phyloP scores from a whole-genome alignment of 2,113 vertebrate genomes.

The Planiliza haematocheilus region DNA sequence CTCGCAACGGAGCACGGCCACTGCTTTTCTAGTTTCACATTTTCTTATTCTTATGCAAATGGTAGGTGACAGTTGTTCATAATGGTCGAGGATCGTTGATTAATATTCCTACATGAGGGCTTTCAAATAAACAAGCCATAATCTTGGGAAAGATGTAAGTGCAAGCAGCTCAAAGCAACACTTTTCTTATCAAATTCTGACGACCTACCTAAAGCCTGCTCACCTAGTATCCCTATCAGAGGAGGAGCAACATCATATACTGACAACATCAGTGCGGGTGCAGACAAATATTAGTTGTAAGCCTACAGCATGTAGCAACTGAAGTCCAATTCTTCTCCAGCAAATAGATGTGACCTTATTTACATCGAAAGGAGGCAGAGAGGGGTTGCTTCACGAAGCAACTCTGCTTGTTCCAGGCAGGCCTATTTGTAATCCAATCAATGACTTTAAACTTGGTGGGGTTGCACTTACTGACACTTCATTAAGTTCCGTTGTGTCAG shows the following conservation, averaged over 20 bases:
- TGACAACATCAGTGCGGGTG: conserved; percentile 46
- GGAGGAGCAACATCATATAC: conserved; percentile 28
- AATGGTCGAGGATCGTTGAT: conserved; percentile 10
- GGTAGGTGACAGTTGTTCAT: conserved; percentile 23
- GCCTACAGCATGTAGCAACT: conserved; percentile 57
- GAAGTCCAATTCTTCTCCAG: conserved; percentile 49
- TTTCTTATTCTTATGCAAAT: conserved; percentile 29
- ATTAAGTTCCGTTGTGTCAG: conserved; percentile 47
- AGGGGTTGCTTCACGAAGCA: conserved; percentile 38
- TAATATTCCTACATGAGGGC: conserved; percentile 24
- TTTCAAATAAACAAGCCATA: conserved; percentile 34
- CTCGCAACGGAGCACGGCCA: conserved; percentile 17
- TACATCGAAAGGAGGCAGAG: conserved; percentile 34
- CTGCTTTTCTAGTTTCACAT: conserved; percentile 11
- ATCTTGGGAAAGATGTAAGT: conserved; percentile 47
- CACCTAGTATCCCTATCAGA: conserved; percentile 20
- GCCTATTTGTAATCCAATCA: conserved; percentile 54
- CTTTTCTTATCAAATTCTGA: conserved; percentile 18
- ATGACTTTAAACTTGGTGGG: conserved; percentile 52
- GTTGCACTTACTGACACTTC: conserved; percentile 51
- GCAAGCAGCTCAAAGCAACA: conserved; percentile 49
- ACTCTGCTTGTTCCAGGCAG: conserved; percentile 43
- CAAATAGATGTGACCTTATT: conserved; percentile 57
- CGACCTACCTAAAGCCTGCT: conserved; percentile 27
- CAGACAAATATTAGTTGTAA: conserved; percentile 45